phyloP scores from a whole-genome alignment of 1,140 invertebrate species.

The Brachionus sp. region DNA sequence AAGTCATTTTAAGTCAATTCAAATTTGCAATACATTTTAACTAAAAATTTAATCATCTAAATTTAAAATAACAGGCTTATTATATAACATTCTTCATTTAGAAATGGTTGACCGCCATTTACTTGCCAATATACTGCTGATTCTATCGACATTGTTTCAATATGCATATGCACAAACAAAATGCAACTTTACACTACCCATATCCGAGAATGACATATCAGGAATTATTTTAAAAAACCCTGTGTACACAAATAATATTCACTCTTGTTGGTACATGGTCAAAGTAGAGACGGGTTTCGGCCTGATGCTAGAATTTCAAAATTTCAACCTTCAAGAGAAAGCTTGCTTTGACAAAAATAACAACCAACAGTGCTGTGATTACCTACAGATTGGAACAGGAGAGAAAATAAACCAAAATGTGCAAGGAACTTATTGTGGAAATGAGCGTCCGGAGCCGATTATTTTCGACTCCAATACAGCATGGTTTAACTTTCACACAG shows the following conservation, averaged over 20 bases:
- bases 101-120: conserved; percentile 24
- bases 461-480: background rate
- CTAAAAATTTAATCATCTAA: background rate
- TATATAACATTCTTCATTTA: background rate
- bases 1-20: background rate
- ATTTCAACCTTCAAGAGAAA: conserved; percentile 12
- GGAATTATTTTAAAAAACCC: conserved; percentile 28
- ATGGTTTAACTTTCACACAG: conserved; percentile 42
- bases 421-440: background rate
- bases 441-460: background rate
- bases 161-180: background rate
- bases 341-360: conserved; percentile 14
- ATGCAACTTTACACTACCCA: conserved; percentile 5
- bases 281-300: conserved; percentile 20
- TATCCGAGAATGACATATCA: background rate
- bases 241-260: background rate
- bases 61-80: background rate
- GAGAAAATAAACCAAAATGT: background rate
- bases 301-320: conserved; percentile 15
- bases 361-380: conserved; percentile 13
- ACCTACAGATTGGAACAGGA: conserved; percentile 32
- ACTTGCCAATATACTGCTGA: background rate
- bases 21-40: background rate
- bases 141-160: background rate
- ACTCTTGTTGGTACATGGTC: conserved; percentile 20